Evolutionary conservation across 2,113 vertebrate species (phyloP), one percentile per base, ranked within the genome.

Genomic region (Lycaon pictus): DNA sequence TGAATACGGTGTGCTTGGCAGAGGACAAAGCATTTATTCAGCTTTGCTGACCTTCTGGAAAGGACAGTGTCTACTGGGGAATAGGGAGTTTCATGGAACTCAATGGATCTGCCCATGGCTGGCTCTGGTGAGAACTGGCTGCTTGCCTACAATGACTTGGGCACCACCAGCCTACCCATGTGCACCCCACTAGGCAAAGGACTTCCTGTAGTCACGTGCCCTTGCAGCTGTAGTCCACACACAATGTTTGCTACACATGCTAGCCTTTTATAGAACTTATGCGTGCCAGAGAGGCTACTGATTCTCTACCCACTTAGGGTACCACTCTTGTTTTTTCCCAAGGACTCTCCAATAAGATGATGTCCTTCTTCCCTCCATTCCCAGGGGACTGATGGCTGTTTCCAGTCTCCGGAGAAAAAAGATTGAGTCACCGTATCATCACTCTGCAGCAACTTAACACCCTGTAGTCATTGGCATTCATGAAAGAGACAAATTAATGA

Each of bases 141-240:
- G 25, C 27, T 81, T 16, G 51, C 55, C 10, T 20, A 12, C 0
- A 37, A n/a, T 37, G 32, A 67, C 69, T 9, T 72, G 37, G 25
- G 10, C 0, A 5, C 72, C 11, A 20, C 9, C 3, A 37, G 32
- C 1, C 48, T 1, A 25, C 2, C 17, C 2, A 16, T 67, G 83
- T n/a, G 2, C 1, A 11, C 32, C 37, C 17, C 3, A 32, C 48
- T 25, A 20, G 43, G 25, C 19, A 43, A 88, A 20, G 5, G 8
- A 22, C 37, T 67, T 67, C 55, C 60, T 69, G 43, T 35, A 35
- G 9, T 20, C n/a, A n/a, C 0, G 0, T 48, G n/a, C 6, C 11
- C 35, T 71, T 32, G 62, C 27, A 16, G 11, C 29, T 88, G 19
- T 25, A 8, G 63, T 71, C 53, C 3, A 43, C 22, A 48, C 20